Evolutionary conservation across 2,888 invertebrate genomes (phyloP), one percentile per base, ranked within the genome.

Genomic region (Gibbula magus): DNA sequence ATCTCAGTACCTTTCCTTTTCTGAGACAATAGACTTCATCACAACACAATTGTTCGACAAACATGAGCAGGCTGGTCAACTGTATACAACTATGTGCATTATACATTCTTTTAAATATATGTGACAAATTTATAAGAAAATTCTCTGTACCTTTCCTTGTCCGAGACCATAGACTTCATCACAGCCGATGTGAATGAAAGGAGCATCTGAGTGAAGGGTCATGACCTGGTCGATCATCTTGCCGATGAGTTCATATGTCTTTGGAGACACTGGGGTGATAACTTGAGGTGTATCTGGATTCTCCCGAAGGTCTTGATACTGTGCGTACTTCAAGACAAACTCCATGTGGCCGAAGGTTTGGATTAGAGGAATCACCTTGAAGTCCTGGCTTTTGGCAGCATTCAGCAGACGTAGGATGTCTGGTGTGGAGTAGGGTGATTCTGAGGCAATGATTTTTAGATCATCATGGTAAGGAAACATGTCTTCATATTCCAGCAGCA

Each of bases 261-360:
- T 79, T 29, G 80, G 66, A 5, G 29, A 13, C 7, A 79, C 78
- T 16, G 85, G 82, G 7, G 81, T 79, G 53, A 87, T 85, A 0
- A 83, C 84, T 61, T 85, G 85, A 20, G 94, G 93, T 85, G 94
- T 95, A 29, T 92, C 90, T 0, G 92, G 91, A 0, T 94, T 93
- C 92, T 97, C 96, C 81, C 97, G 93, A 70, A 96, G 93, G 79
- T 95, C 94, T 76, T 94, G 93, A 88, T 94, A 96, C 76, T 95
- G 93, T 32, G 94, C 92, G 7, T 96, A 93, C 89, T 97, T 97
- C 54, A 97, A 93, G 0, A 95, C 94, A 92, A 95, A 96, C 90
- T 97, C 96, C 93, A 97, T 93, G 90, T 97, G 97, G 0, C 96
- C 97, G 91, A 96, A 96, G 0, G 96, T 96, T 93, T 96, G 97